Evolutionary conservation across 2,113 vertebrate genomes (phyloP).

Genomic region (Cephalopterus ornatus): DNA sequence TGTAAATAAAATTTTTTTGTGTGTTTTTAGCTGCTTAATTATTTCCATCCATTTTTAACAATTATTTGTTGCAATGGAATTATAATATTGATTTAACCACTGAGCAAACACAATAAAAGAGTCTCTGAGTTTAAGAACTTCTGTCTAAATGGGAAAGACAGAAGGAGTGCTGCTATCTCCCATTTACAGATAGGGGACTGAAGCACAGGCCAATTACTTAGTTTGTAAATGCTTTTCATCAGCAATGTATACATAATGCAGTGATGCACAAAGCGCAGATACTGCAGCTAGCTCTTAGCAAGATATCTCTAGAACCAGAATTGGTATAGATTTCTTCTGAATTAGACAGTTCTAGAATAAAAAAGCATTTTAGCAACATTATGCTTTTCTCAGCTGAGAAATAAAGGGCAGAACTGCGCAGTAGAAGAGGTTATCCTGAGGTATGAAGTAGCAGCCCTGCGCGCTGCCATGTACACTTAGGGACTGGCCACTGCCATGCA

Average conservation of each 20-base stretch:
- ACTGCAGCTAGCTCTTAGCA: neutral
- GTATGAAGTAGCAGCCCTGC: neutral
- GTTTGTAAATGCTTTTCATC: neutral
- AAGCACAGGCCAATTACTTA: neutral
- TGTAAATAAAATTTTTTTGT: neutral
- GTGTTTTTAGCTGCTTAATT: neutral
- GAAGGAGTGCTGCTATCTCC: neutral
- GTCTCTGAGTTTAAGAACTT: neutral
- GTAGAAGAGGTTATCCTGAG: neutral
- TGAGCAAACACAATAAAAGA: neutral
- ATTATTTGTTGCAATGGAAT: neutral
- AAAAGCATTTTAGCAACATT: neutral
- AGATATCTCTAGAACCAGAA: neutral
- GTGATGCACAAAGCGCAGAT: neutral
- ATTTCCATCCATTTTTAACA: neutral
- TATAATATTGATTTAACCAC: neutral
- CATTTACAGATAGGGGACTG: neutral
- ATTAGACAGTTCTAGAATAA: neutral
- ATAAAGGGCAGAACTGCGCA: neutral
- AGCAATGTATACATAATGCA: neutral
- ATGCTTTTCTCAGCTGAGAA: neutral
- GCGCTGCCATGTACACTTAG: neutral
- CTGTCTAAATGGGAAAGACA: neutral
- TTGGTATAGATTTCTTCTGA: neutral
- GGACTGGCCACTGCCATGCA: neutral